Evolutionary conservation across 1,140 invertebrate genomes (phyloP).

Genomic region (Drosophila quadrilineata): DNA sequence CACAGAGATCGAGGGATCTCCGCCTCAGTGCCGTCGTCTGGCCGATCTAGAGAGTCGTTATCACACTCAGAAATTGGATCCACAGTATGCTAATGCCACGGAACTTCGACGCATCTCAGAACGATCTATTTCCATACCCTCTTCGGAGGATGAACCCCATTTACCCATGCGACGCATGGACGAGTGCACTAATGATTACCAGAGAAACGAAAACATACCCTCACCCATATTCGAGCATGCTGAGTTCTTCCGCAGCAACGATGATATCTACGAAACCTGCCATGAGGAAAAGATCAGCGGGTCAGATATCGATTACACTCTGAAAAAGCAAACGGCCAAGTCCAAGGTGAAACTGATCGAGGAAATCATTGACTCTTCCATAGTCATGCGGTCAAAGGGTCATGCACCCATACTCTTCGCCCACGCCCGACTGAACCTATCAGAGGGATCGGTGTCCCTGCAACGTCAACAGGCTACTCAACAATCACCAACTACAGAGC

Average conservation of each 20-base stretch:
- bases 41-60: conserved; percentile 84
- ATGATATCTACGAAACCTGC: conserved; percentile 82
- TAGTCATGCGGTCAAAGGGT: conserved; percentile 83
- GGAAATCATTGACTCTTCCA: conserved; percentile 80
- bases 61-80: conserved; percentile 84
- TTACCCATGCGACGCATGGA: conserved; percentile 77
- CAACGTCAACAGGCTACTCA: conserved; percentile 87
- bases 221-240: conserved; percentile 84
- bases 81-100: conserved; percentile 83
- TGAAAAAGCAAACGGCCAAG: conserved; percentile 78
- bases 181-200: conserved; percentile 84
- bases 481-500: conserved; percentile 87
- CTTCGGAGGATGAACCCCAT: conserved; percentile 85
- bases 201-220: conserved; percentile 84
- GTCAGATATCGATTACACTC: conserved; percentile 72
- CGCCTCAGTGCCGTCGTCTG: conserved; percentile 85
- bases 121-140: conserved; percentile 87
- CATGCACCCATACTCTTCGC: conserved; percentile 90
- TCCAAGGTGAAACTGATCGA: conserved; percentile 78
- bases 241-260: conserved; percentile 84
- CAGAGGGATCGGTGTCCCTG: conserved; percentile 89
- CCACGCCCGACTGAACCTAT: conserved; percentile 88
- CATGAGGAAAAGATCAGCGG: conserved; percentile 73
- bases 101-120: conserved; percentile 86
- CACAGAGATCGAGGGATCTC: conserved; percentile 87